A percentile compares a stretch with the other conserved stretches of the same genome.
Evolutionary conservation across 2,888 invertebrate species (phyloP).

Genomic region (Spilosoma lubricipeda): DNA sequence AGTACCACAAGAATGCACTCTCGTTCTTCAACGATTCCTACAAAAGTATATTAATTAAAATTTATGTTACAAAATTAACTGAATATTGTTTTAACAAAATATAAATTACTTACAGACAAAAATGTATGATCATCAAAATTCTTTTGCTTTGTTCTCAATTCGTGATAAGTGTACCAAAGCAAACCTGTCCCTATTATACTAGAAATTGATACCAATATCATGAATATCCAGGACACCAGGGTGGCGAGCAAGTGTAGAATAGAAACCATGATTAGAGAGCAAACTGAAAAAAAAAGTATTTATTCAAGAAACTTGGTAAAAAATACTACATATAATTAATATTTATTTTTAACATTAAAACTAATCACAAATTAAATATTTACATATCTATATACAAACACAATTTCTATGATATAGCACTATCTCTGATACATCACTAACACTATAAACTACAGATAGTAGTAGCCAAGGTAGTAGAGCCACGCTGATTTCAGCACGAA

Average conservation of each 20-base stretch:
- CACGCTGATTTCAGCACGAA: too few species aligned
- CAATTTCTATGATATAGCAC: too few species aligned
- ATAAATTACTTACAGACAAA: constrained; percentile 69
- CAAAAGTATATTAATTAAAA: constrained; percentile 70
- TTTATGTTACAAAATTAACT: background rate
- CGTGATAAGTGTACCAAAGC: constrained; percentile 96
- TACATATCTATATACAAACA: too few species aligned
- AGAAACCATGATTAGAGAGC: constrained; percentile 93
- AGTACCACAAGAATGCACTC: constrained; percentile 93
- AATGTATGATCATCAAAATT: constrained; percentile 66
- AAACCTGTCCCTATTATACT: constrained; percentile 92
- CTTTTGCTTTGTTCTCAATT: constrained; percentile 88
- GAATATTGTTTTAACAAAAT: background rate
- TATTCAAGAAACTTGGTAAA: background rate
- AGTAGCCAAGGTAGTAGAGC: too few species aligned
- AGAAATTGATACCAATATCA: constrained; percentile 91
- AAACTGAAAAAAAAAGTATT: constrained; percentile 84
- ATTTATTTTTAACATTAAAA: background rate
- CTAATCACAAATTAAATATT: background rate
- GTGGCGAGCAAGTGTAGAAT: constrained; percentile 94
- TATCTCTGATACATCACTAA: too few species aligned
- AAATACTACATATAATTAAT: background rate
- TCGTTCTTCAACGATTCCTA: constrained; percentile 95
- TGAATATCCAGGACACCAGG: constrained; percentile 95
- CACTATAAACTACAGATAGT: too few species aligned